A percentile compares a stretch with the other conserved stretches of the same genome.
Evolutionary conservation across 2,113 vertebrate species (phyloP).

Genomic region (Zosterops japonicus): DNA sequence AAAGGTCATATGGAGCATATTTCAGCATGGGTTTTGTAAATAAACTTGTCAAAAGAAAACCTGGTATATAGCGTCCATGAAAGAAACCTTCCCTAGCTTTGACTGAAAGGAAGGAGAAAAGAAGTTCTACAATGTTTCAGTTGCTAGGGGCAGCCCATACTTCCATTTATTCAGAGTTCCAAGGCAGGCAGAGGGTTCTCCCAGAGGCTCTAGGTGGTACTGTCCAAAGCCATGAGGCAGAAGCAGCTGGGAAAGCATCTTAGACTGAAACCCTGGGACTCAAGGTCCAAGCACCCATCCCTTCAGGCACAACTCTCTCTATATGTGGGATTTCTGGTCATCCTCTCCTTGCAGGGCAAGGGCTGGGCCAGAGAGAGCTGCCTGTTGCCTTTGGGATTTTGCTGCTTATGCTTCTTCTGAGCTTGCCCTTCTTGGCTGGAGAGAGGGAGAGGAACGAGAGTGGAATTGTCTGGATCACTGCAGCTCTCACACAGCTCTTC

Average conservation of each 20-base stretch:
- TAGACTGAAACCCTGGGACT: background rate
- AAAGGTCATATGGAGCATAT: background rate
- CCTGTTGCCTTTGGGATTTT: background rate
- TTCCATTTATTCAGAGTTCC: background rate
- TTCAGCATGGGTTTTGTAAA: background rate
- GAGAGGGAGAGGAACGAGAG: background rate
- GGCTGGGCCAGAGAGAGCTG: background rate
- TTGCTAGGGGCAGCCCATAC: background rate
- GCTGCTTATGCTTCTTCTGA: background rate
- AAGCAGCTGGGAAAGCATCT: background rate
- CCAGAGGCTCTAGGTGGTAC: background rate
- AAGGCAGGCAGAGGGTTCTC: background rate
- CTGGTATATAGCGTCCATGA: background rate
- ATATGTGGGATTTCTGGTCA: background rate
- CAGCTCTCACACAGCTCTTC: background rate
- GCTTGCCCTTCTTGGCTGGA: background rate
- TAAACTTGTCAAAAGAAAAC: background rate
- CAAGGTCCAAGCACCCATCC: background rate
- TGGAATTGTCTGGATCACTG: background rate
- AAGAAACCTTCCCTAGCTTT: background rate
- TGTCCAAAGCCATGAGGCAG: background rate
- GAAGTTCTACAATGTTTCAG: background rate
- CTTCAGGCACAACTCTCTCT: background rate
- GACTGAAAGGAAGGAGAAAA: background rate
- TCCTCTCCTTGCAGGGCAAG: background rate